A percentile compares a stretch with the other conserved stretches of the same genome.
These are phyloP conservation scores for Coptodon bakossiorum DNA, from an alignment of 2,113 vertebrate genomes.

Conservation along the genomic window DNA sequence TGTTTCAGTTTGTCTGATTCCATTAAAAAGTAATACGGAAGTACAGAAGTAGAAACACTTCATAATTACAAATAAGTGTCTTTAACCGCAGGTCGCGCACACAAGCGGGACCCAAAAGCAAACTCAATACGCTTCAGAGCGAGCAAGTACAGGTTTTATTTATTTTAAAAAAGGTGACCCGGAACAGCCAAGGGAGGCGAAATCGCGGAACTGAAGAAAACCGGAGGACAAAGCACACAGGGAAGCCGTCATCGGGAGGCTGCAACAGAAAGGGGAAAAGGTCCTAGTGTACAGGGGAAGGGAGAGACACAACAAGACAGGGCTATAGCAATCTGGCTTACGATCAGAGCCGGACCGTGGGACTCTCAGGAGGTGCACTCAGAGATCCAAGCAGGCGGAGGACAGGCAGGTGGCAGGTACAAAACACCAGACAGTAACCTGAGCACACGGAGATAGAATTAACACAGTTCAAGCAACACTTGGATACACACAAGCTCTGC, in stretches of 20 bases:
- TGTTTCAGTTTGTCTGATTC: not conserved
- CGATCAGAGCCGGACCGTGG: not conserved
- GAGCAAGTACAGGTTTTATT: fast-evolving
- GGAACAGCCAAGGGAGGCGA: fast-evolving
- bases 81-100: not conserved
- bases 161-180: not conserved
- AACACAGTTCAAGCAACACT: not conserved
- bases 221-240: not conserved
- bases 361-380: not conserved
- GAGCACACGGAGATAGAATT: not conserved
- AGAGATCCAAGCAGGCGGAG: not conserved
- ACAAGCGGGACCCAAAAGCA: not conserved
- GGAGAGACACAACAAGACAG: not conserved
- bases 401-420: not conserved
- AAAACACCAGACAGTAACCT: not conserved
- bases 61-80: not conserved
- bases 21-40: not conserved
- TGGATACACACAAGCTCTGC: not conserved
- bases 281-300: not conserved
- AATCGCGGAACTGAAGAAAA: not conserved
- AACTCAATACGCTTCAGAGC: not conserved
- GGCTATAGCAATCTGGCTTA: not conserved
- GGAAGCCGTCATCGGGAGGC: not conserved
- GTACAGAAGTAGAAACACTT: not conserved
- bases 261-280: not conserved